phyloP scores from a whole-genome alignment of 2,888 invertebrate genomes.

The Alsophila aescularia region DNA sequence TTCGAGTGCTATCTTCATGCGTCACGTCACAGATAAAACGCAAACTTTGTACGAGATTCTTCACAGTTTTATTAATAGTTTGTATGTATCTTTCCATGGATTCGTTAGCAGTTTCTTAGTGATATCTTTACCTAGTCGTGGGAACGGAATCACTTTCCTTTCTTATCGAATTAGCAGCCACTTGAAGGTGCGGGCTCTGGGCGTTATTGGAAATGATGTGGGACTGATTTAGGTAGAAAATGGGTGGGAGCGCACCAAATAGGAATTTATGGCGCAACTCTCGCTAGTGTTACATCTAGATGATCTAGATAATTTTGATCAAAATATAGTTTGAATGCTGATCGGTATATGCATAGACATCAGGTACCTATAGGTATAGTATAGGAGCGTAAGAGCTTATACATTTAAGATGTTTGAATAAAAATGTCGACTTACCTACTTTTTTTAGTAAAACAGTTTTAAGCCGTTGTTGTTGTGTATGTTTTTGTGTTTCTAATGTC shows the following conservation, averaged over 20 bases:
- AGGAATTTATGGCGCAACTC: background rate
- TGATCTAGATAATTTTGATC: no score
- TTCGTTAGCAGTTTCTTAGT: background rate
- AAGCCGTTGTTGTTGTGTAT: no score
- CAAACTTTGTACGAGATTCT: background rate
- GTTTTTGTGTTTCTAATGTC: no score
- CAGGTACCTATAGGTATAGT: no score
- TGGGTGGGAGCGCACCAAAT: background rate
- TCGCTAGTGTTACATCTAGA: no score
- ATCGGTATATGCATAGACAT: no score
- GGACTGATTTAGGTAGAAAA: slow-evolving; percentile 15
- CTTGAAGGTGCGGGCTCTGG: slow-evolving; percentile 30
- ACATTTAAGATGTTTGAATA: no score
- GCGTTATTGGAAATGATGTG: slow-evolving; percentile 22
- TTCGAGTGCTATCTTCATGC: no score
- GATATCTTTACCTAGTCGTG: slow-evolving; percentile 65
- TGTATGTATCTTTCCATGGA: background rate
- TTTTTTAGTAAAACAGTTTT: no score
- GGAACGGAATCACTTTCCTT: slow-evolving; percentile 60
- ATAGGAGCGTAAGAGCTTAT: no score
- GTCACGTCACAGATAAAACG: background rate
- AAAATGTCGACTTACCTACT: no score
- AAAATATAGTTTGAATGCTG: no score
- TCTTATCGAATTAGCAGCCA: slow-evolving; percentile 46
- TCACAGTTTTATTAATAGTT: slow-evolving; percentile 4